Conservation (phyloP, 1,140 invertebrate genomes). For the Aradophagus sp. region DNA sequence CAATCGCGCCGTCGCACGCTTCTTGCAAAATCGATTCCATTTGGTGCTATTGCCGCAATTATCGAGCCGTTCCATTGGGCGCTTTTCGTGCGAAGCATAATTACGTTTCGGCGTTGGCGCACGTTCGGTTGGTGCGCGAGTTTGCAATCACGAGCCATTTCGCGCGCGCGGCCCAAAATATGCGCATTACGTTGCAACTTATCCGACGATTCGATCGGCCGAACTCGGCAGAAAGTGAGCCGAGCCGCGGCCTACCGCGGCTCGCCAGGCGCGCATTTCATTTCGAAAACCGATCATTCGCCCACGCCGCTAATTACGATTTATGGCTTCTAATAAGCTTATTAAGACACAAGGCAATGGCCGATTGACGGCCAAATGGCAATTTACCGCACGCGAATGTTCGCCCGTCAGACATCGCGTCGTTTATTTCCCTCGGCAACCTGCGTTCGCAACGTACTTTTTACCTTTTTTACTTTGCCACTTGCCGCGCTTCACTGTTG, state of each 20-base stretch:
- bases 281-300: constrained; percentile 16
- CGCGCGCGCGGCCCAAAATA: constrained; percentile 7
- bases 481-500: no score
- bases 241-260: no score
- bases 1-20: neutral
- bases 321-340: constrained; percentile 20
- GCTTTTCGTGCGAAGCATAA: constrained; percentile 31
- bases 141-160: constrained; percentile 4
- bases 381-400: no score
- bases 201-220: constrained; percentile 9
- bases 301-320: constrained; percentile 14
- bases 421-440: no score
- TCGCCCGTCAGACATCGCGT: no score
- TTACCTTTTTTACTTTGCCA: no score
- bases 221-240: no score
- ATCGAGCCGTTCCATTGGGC: constrained; percentile 25
- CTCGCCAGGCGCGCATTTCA: constrained; percentile 2
- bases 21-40: constrained; percentile 22
- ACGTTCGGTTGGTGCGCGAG: constrained; percentile 1
- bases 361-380: no score
- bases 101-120: constrained; percentile 21
- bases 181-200: constrained; percentile 14
- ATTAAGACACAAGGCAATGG: neutral
- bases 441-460: no score
- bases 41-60: constrained; percentile 40